Percentiles rank a stretch among this genome's conserved stretches.
Conservation (phyloP, 2,888 invertebrate genomes). For the Furcula furcula region DNA sequence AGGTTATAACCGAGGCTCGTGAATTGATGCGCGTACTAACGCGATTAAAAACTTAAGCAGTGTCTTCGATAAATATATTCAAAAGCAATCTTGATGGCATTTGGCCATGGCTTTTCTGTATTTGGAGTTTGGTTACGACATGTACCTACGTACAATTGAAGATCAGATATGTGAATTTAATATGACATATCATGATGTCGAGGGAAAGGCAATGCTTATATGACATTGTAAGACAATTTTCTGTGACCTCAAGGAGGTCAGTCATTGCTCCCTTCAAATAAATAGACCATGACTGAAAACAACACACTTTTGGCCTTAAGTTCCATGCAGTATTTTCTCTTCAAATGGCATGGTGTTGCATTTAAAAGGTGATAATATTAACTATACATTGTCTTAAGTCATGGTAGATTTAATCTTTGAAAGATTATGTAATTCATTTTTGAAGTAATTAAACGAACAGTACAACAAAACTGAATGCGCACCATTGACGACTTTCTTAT, state of each 20-base stretch:
- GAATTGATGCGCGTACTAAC: conserved; percentile 34
- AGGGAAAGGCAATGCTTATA: not conserved
- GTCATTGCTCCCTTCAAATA: not conserved
- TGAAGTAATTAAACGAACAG: no score
- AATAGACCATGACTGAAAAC: no score
- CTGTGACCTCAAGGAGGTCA: not conserved
- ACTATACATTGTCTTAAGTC: no score
- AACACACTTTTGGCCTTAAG: no score
- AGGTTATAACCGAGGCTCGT: conserved; percentile 44
- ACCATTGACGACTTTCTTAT: no score
- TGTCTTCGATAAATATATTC: conserved; percentile 53
- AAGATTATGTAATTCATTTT: no score
- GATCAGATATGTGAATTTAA: conserved; percentile 38
- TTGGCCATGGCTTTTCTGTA: conserved; percentile 66
- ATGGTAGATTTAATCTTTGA: no score
- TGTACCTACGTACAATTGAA: conserved; percentile 49
- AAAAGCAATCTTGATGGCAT: conserved; percentile 67
- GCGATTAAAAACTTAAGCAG: conserved; percentile 47
- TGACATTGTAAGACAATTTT: not conserved
- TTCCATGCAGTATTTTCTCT: no score
- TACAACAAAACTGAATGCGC: no score
- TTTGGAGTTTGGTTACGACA: conserved; percentile 57
- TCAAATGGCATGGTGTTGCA: no score
- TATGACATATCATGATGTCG: conserved; percentile 11
- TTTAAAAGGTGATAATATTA: no score